A percentile compares a stretch with the other conserved stretches of the same genome.
phyloP scores from a whole-genome alignment of 2,113 vertebrate species.

The Notarius lentiginosus region DNA sequence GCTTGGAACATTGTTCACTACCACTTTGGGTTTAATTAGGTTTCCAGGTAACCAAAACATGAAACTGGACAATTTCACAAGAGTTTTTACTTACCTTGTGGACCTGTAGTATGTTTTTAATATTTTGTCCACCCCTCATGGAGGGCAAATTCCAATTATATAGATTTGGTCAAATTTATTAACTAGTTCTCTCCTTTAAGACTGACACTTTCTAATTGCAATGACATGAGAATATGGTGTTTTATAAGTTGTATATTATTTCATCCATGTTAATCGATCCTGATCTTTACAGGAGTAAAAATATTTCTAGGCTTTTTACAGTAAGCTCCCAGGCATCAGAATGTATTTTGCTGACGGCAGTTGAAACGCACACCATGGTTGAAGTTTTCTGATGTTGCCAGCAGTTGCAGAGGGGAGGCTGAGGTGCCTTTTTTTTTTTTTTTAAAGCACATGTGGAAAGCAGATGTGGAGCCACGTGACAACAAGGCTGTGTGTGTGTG shows the following conservation, averaged over 20 bases:
- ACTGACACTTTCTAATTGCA: not conserved
- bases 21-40: not conserved
- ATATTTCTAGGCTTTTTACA: not conserved
- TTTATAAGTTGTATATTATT: not conserved
- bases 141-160: not conserved
- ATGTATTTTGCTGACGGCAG: not conserved
- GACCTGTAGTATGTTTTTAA: not conserved
- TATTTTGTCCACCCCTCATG: not conserved
- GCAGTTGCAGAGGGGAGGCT: not conserved
- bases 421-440: not conserved
- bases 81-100: not conserved
- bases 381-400: not conserved
- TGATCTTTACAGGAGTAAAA: not conserved
- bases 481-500: not conserved
- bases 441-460: slow-evolving; percentile 42
- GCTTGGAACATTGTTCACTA: not conserved
- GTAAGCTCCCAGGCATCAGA: not conserved
- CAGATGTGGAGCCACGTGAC: slow-evolving; percentile 37
- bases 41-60: not conserved
- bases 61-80: not conserved
- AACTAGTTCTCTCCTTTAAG: not conserved
- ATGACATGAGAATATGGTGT: not conserved
- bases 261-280: not conserved
- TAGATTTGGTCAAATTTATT: not conserved
- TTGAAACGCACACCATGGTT: not conserved